A percentile compares a stretch with the other conserved stretches of the same genome.
These are phyloP conservation scores for Anaspis maculata DNA, from an alignment of 2,888 invertebrate species.

Conservation along the genomic window DNA sequence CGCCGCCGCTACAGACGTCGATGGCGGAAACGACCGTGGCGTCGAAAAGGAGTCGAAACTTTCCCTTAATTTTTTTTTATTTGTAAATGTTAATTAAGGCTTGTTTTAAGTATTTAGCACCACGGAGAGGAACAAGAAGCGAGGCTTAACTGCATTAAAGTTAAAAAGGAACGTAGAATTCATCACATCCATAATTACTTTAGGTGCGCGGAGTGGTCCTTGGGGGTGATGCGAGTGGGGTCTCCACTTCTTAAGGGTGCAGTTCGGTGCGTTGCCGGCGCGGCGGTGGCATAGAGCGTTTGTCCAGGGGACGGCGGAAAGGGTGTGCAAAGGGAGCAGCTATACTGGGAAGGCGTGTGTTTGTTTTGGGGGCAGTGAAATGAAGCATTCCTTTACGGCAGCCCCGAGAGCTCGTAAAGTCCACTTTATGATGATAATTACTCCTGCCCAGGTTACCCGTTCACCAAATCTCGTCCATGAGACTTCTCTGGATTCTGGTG, in stretches of 20 bases:
- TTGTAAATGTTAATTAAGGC: slow-evolving; percentile 27
- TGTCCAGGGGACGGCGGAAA: slow-evolving; percentile 17
- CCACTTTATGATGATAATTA: slow-evolving; percentile 46
- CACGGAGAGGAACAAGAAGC: slow-evolving; percentile 23
- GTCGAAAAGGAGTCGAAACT: background rate
- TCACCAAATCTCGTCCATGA: slow-evolving; percentile 1
- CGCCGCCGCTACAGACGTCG: slow-evolving; percentile 1
- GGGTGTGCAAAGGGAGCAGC: slow-evolving; percentile 17
- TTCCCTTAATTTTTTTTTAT: slow-evolving; percentile 7
- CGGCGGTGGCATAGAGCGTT: slow-evolving; percentile 14
- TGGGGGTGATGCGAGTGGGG: slow-evolving; percentile 25
- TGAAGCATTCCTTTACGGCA: slow-evolving; percentile 40
- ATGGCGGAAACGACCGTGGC: background rate
- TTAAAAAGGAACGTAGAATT: slow-evolving; percentile 36
- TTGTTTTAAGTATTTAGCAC: slow-evolving; percentile 29
- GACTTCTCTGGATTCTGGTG: background rate
- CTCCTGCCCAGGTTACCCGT: slow-evolving; percentile 22
- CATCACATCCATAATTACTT: slow-evolving; percentile 40
- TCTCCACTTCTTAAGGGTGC: slow-evolving; percentile 24
- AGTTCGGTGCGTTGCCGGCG: slow-evolving; percentile 10
- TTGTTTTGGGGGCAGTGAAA: slow-evolving; percentile 30
- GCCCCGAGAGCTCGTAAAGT: slow-evolving; percentile 42
- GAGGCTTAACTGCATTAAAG: slow-evolving; percentile 32
- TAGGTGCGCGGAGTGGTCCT: slow-evolving; percentile 35
- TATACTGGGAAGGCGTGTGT: slow-evolving; percentile 29